Conservation (phyloP, 1,140 invertebrate species). For the Brachionus asplanchnoidis region DNA sequence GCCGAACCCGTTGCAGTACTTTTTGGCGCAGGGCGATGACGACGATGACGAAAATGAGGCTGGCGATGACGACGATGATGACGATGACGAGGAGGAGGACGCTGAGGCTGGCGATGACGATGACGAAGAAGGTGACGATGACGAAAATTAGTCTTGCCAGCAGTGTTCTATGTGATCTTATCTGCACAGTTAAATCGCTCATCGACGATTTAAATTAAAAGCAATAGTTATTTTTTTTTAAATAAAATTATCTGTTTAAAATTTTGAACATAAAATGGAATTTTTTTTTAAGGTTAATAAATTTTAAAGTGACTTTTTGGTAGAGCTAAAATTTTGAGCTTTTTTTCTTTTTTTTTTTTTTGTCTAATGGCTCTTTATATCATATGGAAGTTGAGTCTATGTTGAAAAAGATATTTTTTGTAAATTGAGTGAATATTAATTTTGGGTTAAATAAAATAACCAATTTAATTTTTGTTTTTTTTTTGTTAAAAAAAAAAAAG, state of each 20-base stretch:
- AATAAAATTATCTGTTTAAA: slow-evolving; percentile 4
- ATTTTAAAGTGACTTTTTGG: neutral
- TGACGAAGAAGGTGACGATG: slow-evolving; percentile 38
- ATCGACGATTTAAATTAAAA: slow-evolving; percentile 15
- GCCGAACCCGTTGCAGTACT: slow-evolving; percentile 85
- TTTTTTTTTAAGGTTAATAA: neutral
- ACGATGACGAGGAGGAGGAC: slow-evolving; percentile 47
- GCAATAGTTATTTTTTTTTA: neutral
- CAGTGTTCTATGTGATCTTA: neutral
- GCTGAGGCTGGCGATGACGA: slow-evolving; percentile 41
- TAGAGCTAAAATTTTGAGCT: neutral
- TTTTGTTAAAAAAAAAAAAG: too few species aligned
- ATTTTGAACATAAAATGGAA: neutral
- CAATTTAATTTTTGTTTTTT: neutral
- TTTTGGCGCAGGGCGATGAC: slow-evolving; percentile 67
- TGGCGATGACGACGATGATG: slow-evolving; percentile 44
- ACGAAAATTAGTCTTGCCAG: neutral
- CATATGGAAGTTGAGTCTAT: too few species aligned
- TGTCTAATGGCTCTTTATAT: too few species aligned
- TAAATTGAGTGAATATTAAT: neutral
- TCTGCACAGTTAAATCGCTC: neutral
- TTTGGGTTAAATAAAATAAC: neutral
- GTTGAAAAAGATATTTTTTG: too few species aligned
- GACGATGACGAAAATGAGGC: slow-evolving; percentile 58
- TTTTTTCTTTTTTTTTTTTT: too few species aligned